Percentiles rank a stretch among this genome's conserved stretches.
phyloP scores from a whole-genome alignment of 30 jellyfish, hydroid and myxozoan genomes.

The Hydractinia echinata region DNA sequence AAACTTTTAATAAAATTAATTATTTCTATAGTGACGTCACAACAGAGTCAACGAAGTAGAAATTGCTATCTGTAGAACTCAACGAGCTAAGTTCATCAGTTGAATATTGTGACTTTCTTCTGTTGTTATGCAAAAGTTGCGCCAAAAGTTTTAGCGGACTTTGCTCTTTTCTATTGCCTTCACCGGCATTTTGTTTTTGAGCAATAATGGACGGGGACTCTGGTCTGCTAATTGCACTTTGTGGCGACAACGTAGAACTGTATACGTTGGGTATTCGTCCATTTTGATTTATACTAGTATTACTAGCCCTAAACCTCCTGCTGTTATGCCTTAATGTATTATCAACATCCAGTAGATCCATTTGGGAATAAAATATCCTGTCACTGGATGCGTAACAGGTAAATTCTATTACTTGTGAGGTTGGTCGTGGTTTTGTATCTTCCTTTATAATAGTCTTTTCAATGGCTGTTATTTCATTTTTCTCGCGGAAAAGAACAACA shows the following conservation, averaged over 20 bases:
- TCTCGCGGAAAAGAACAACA: slow-evolving; percentile 46
- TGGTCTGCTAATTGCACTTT: background rate
- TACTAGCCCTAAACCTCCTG: background rate
- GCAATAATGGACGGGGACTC: background rate
- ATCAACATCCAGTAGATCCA: slow-evolving; percentile 9
- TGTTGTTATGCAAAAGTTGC: background rate
- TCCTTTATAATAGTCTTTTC: slow-evolving; percentile 3
- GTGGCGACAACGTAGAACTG: background rate
- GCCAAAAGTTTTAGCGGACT: background rate
- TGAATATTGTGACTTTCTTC: background rate
- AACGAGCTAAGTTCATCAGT: background rate
- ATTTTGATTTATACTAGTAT: slow-evolving; percentile 6
- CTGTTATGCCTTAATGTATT: background rate
- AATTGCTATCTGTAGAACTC: slow-evolving; percentile 7
- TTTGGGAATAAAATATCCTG: slow-evolving; percentile 12
- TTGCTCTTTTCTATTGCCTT: background rate
- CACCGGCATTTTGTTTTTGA: background rate
- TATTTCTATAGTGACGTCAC: slow-evolving; percentile 7
- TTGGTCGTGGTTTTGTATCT: slow-evolving; percentile 16
- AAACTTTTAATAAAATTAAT: too few species aligned
- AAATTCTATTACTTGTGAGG: slow-evolving; percentile 16
- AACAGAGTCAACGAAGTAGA: background rate
- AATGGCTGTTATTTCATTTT: background rate
- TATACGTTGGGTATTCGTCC: background rate
- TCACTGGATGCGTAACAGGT: slow-evolving; percentile 28